A percentile compares a stretch with the other conserved stretches of the same genome.
phyloP scores from a whole-genome alignment of 2,888 invertebrate species.

The Eristalinus sepulchralis region DNA sequence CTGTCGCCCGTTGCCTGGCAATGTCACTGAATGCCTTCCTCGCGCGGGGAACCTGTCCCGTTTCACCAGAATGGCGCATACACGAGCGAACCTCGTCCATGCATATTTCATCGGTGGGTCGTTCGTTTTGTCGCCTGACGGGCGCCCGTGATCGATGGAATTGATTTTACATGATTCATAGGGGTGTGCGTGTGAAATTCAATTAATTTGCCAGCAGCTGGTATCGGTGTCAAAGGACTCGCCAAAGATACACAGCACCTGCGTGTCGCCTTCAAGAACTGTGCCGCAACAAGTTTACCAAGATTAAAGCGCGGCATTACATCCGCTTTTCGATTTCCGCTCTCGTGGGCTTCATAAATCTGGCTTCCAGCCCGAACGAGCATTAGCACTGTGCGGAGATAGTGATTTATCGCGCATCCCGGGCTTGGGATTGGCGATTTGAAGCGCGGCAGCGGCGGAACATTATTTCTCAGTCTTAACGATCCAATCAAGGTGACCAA shows the following conservation, averaged over 20 bases:
- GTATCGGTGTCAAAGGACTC: not conserved
- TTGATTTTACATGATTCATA: constrained; percentile 9
- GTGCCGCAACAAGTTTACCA: not conserved
- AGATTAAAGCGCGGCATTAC: constrained; percentile 1
- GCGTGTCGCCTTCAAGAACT: not conserved
- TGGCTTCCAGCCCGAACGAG: constrained; percentile 1
- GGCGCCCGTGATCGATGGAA: constrained; percentile 6
- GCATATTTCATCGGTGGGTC: not conserved
- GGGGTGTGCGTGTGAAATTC: constrained; percentile 9
- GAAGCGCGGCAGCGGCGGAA: not conserved
- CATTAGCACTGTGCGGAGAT: not conserved
- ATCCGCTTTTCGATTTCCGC: not conserved
- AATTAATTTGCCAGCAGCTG: constrained; percentile 10
- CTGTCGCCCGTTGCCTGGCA: not conserved
- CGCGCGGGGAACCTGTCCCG: not conserved
- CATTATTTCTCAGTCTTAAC: not conserved
- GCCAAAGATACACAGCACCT: not conserved
- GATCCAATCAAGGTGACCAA: not conserved
- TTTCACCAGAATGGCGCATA: not conserved
- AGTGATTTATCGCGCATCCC: constrained; percentile 18
- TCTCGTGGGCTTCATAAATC: constrained; percentile 10
- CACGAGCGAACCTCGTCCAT: not conserved
- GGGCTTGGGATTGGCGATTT: not conserved
- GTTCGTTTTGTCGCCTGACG: not conserved
- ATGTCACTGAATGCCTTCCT: not conserved